Evolutionary conservation across 2,797 vertebrate species (phyloP), one percentile per base, ranked within the genome.

Genomic region (Sebastes diploproa): DNA sequence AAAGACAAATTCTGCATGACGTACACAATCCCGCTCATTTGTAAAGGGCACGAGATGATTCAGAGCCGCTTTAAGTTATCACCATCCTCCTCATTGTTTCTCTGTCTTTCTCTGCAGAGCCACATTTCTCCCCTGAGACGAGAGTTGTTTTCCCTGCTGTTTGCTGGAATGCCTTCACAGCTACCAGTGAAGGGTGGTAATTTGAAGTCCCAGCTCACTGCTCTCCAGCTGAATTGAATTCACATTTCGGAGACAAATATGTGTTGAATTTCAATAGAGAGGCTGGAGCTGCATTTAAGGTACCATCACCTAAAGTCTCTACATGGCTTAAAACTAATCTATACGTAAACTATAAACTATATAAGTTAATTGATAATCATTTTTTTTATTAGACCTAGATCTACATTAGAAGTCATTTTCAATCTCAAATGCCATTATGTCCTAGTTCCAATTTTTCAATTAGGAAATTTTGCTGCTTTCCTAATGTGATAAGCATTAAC

Each of bases 81-180:
- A 5, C 23, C 68, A 14, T 59, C 63, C 50, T 71, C 70, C 50
- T 81, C 2, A 12, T 27, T 82, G 70, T 72, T 63, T 84, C 80
- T 30, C 61, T 22, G 1, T 55, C 5, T 46, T 56, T 67, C 42
- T 81, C 77, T 63, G 68, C 62, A 75, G 75, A 79, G 74, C 71
- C 65, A 42, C 61, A 55, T 78, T 62, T 65, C 6, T 11, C 70
- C 76, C 63, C 46, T 42, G 67, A 78, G 79, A 88, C 60, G 50
- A 67, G 69, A 78, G 27, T 58, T 84, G 75, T 85, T 92, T 80
- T 83, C 65, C 29, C 84, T 70, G 67, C 80, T 84, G 73, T 92
- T 91, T 92, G 83, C 77, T 87, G 69, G 90, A 91, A 90, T 82
- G 70, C 80, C 66, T 92, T 91, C 85, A 82, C 81, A 87, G 83